Evolutionary conservation across 1,140 invertebrate genomes (phyloP).

Genomic region (Drosophila melanogaster): DNA sequence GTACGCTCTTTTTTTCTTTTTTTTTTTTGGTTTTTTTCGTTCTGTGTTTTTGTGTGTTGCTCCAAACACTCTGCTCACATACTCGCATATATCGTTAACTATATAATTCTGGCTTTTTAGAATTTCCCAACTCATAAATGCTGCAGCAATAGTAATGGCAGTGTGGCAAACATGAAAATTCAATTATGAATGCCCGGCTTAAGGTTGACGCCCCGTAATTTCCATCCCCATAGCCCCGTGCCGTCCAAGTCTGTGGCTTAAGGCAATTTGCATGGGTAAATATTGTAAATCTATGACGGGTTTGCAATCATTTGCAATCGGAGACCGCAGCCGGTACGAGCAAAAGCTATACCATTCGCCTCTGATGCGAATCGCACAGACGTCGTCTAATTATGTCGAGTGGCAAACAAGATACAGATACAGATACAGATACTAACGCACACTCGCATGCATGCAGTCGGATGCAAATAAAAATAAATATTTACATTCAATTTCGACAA

Average conservation of each 20-base stretch:
- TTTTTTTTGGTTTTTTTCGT: background rate
- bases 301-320: slow-evolving; percentile 72
- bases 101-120: slow-evolving; percentile 44
- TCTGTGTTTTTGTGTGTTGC: too few relatives aligned
- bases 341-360: slow-evolving; percentile 11
- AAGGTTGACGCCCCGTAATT: slow-evolving; percentile 71
- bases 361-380: slow-evolving; percentile 44
- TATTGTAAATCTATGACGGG: slow-evolving; percentile 77
- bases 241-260: slow-evolving; percentile 70
- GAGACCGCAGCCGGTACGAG: slow-evolving; percentile 41
- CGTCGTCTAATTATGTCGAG: slow-evolving; percentile 78
- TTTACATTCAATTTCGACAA: slow-evolving; percentile 80
- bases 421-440: slow-evolving; percentile 25
- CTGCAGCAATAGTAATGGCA: slow-evolving; percentile 49
- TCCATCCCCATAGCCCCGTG: background rate
- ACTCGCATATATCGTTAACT: slow-evolving; percentile 33
- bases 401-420: slow-evolving; percentile 70
- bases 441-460: slow-evolving; percentile 36
- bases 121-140: slow-evolving; percentile 58
- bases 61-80: slow-evolving; percentile 17
- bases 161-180: slow-evolving; percentile 76
- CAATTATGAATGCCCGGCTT: slow-evolving; percentile 74
- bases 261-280: slow-evolving; percentile 79
- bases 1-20: background rate
- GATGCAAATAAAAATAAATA: slow-evolving; percentile 80